Percentiles rank a stretch among this genome's conserved stretches.
Conservation (phyloP, 2,797 vertebrate species). For the Schizopygopsis malacanthus region DNA sequence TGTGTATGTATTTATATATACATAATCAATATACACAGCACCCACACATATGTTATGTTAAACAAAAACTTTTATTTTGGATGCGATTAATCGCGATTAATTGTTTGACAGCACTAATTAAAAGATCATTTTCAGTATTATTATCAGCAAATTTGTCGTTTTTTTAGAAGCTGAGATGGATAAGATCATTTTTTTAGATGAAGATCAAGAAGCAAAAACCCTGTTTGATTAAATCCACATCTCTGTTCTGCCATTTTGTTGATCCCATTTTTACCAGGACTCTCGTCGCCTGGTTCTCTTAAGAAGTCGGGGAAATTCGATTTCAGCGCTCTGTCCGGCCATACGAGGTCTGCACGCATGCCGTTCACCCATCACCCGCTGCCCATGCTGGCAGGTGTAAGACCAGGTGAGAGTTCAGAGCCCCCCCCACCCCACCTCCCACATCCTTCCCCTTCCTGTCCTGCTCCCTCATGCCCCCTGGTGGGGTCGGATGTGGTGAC, state of each 20-base stretch:
- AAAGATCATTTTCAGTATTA: background rate
- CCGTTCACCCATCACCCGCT: slow-evolving; percentile 97
- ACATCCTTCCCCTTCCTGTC: slow-evolving; percentile 62
- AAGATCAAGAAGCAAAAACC: slow-evolving; percentile 73
- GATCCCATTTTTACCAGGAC: slow-evolving; percentile 89
- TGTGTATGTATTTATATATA: too few relatives aligned
- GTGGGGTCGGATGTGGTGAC: slow-evolving; percentile 46
- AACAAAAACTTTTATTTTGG: too few relatives aligned
- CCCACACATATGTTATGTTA: too few relatives aligned
- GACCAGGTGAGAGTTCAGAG: slow-evolving; percentile 91
- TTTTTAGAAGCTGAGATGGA: slow-evolving; percentile 39
- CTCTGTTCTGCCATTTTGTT: slow-evolving; percentile 85
- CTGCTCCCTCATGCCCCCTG: slow-evolving; percentile 52
- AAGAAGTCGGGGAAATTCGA: slow-evolving; percentile 99
- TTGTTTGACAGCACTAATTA: too few relatives aligned
- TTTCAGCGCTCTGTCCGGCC: slow-evolving; percentile 94
- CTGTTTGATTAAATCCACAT: slow-evolving; percentile 82
- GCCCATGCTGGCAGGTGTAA: slow-evolving; percentile 96
- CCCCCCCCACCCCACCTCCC: slow-evolving; percentile 66
- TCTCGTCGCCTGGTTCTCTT: slow-evolving; percentile 90
- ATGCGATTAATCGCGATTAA: too few relatives aligned
- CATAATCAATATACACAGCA: too few relatives aligned
- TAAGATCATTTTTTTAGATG: slow-evolving; percentile 58
- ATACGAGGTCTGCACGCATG: slow-evolving; percentile 95
- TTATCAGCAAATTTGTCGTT: background rate